A percentile compares a stretch with the other conserved stretches of the same genome.
phyloP scores from a whole-genome alignment of 2,113 vertebrate genomes.

The Calypte anna region DNA sequence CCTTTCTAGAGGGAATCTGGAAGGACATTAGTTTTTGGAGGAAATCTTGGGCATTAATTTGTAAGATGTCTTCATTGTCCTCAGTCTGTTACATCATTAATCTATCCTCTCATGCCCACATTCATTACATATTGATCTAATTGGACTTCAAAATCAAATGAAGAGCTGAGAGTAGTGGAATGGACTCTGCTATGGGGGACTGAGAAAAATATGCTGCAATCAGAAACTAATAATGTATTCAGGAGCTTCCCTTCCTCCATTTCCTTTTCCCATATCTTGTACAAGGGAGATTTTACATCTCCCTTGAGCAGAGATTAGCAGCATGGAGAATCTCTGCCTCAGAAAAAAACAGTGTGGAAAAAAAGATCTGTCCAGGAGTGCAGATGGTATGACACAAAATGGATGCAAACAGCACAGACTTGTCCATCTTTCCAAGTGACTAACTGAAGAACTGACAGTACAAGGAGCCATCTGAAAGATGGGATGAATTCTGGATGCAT shows the following conservation, averaged over 20 bases:
- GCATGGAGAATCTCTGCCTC: background rate
- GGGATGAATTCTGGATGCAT: background rate
- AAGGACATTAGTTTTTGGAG: background rate
- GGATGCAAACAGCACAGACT: background rate
- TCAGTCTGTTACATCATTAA: background rate
- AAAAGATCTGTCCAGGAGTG: background rate
- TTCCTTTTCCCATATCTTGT: background rate
- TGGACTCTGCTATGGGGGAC: background rate
- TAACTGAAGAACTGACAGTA: background rate
- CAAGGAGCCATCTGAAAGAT: background rate
- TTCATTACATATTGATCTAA: background rate
- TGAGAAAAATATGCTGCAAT: background rate
- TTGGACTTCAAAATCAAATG: background rate
- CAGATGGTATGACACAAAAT: rapidly evolving
- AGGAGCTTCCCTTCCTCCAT: background rate
- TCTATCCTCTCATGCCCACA: background rate
- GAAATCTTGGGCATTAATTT: background rate
- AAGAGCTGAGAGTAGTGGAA: background rate
- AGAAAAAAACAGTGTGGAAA: background rate
- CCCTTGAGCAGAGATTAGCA: background rate
- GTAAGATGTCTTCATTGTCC: background rate
- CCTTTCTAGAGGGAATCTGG: background rate
- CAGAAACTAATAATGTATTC: background rate
- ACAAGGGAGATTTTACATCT: background rate
- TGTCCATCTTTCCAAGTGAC: background rate